Evolutionary conservation across 1,140 invertebrate genomes (phyloP), one percentile per base, ranked within the genome.

Genomic region (Drosophila ohnishii): DNA sequence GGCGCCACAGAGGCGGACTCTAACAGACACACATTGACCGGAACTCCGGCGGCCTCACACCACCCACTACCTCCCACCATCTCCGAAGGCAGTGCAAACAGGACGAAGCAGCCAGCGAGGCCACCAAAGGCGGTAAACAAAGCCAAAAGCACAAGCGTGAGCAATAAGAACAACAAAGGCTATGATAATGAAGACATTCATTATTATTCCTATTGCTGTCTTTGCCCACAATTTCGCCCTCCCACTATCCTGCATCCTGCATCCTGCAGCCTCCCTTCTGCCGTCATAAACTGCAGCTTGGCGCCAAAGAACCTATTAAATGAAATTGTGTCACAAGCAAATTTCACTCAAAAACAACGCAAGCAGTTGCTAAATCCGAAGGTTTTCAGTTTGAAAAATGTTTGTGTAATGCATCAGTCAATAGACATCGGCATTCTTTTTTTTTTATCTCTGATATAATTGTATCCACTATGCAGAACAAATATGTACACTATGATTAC

Each of bases 181-280:
- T 88, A 87, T 88, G 80, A 88, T 87, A 87, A 87, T 87, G 74
- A 87, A 88, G 69, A 80, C 76, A 88, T 87, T 87, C 83, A 87
- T 87, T 87, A 88, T 88, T 88, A 88, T 84, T 80, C 84, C 76
- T 70, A 88, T 80, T 84, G 85, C 79, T 78, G 48, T 80, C 67
- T 67, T 57, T 63, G 59, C 47, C 66, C 57, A 35, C 34, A 48
- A 44, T 73, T 55, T 51, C 56, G n/a, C 19, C 37, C 51, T 51
- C 50, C n/a, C 9, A 32, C 58, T 72, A 34, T 51, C 51, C 45
- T 42, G 42, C 50, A 9, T 34, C 14, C 44, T 44, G 45, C 48
- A 30, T 69, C n/a, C 59, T 35, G 22, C 25, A 28, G n/a, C 60
- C 45, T 34, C 40, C 75, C 37, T 40, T 25, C 35, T 35, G 28